These are phyloP conservation scores for Coptotermes formosanus DNA, from an alignment of 1,140 invertebrate species.

Conservation along the genomic window DNA sequence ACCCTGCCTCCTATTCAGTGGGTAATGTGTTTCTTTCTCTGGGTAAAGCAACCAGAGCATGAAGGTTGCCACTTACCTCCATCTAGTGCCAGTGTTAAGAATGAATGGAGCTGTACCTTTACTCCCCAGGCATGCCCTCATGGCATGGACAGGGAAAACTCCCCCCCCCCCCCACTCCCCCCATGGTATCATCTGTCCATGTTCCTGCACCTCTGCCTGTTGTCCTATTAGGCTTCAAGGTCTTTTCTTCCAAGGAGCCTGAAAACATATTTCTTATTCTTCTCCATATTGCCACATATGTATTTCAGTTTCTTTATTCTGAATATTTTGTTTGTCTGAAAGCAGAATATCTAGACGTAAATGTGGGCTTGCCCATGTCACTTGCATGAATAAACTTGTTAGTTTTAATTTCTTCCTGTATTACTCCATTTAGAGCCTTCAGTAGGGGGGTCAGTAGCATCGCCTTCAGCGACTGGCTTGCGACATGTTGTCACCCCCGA, in stretches of 20 bases:
- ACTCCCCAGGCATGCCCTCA: no score
- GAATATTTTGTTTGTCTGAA: background rate
- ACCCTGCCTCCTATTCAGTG: no score
- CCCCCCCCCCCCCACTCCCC: no score
- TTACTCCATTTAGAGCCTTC: background rate
- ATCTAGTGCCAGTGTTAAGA: no score
- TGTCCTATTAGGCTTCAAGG: background rate
- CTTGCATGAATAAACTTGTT: background rate
- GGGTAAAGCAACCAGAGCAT: no score
- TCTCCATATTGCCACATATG: no score
- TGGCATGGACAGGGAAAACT: no score
- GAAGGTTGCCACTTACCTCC: no score
- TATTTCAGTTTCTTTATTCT: background rate
- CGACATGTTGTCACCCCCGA: conserved; percentile 72
- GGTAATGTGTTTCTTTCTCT: no score
- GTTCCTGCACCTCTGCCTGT: background rate
- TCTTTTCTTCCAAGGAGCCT: background rate
- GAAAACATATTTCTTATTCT: no score
- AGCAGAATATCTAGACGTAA: background rate
- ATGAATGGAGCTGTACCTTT: no score
- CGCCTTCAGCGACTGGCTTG: conserved; percentile 51
- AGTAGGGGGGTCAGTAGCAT: conserved; percentile 35
- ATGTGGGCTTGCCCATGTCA: background rate
- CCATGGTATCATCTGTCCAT: background rate
- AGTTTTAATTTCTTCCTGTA: background rate